These are phyloP conservation scores for Cydia strobilella DNA, from an alignment of 1,140 invertebrate genomes.

Conservation along the genomic window DNA sequence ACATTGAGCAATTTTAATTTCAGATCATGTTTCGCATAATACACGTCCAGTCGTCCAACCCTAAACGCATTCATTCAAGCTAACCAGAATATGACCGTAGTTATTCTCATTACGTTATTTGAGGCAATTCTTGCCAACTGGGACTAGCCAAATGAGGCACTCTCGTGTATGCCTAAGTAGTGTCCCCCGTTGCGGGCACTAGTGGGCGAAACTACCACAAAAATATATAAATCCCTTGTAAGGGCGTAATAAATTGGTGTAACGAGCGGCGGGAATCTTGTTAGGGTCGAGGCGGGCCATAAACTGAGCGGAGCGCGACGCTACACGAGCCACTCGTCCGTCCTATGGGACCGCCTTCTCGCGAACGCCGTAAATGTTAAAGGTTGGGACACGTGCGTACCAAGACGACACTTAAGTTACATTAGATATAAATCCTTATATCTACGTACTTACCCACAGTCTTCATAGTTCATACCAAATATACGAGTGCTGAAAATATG, in stretches of 20 bases:
- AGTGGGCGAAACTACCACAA: conserved; percentile 35
- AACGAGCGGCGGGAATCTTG: conserved; percentile 55
- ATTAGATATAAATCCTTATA: background rate
- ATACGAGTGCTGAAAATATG: background rate
- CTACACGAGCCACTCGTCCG: conserved; percentile 17
- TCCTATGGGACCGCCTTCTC: conserved; percentile 19
- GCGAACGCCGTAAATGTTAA: conserved; percentile 11
- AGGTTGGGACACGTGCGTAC: conserved; percentile 24
- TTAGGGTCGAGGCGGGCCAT: conserved; percentile 46
- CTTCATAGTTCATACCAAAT: background rate
- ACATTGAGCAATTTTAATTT: too few species aligned
- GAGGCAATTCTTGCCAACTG: background rate
- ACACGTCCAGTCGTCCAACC: too few species aligned
- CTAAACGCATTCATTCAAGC: background rate
- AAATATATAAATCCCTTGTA: conserved; percentile 60
- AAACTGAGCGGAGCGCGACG: conserved; percentile 37
- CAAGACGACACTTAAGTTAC: background rate
- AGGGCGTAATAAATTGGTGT: conserved; percentile 60
- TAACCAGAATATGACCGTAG: background rate
- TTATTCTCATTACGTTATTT: conserved; percentile 16
- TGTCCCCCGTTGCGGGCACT: conserved; percentile 4
- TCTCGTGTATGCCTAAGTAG: conserved; percentile 28
- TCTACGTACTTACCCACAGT: background rate
- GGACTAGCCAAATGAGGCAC: conserved; percentile 16
- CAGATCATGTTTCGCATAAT: too few species aligned